A percentile compares a stretch with the other conserved stretches of the same genome.
Evolutionary conservation across 2,888 invertebrate species (phyloP).

Genomic region (Watsonalla cultraria): DNA sequence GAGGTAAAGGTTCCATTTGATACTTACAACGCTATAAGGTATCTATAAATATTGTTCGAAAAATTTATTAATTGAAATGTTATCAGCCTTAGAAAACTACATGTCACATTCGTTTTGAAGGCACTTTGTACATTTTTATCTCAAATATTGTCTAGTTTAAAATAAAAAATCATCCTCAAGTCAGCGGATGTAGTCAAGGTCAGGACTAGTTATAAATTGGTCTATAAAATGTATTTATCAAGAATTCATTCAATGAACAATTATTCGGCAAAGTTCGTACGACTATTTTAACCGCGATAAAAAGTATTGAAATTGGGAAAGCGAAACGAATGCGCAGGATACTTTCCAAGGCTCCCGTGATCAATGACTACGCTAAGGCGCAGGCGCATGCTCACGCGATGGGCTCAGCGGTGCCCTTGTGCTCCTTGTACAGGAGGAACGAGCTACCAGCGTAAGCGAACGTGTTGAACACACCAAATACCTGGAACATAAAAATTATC

Average conservation of each 20-base stretch:
- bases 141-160: neutral
- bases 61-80: neutral
- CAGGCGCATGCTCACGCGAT: constrained; percentile 27
- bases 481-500: constrained; percentile 67
- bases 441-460: constrained; percentile 87
- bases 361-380: constrained; percentile 14
- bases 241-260: neutral
- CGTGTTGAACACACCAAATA: constrained; percentile 90
- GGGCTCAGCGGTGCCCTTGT: constrained; percentile 66
- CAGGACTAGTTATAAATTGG: too few relatives aligned
- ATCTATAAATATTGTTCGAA: constrained; percentile 1
- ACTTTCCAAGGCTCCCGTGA: constrained; percentile 26
- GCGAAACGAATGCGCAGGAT: constrained; percentile 31
- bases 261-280: neutral
- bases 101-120: neutral
- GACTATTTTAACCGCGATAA: too few relatives aligned
- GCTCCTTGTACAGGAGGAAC: constrained; percentile 86
- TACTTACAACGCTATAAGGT: neutral
- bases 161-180: too few relatives aligned
- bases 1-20: neutral
- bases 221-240: too few relatives aligned
- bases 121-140: neutral
- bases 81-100: neutral
- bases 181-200: too few relatives aligned
- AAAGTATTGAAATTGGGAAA: constrained; percentile 23